phyloP scores from a whole-genome alignment of 1,140 invertebrate species.

The Oryctes rhinoceros region DNA sequence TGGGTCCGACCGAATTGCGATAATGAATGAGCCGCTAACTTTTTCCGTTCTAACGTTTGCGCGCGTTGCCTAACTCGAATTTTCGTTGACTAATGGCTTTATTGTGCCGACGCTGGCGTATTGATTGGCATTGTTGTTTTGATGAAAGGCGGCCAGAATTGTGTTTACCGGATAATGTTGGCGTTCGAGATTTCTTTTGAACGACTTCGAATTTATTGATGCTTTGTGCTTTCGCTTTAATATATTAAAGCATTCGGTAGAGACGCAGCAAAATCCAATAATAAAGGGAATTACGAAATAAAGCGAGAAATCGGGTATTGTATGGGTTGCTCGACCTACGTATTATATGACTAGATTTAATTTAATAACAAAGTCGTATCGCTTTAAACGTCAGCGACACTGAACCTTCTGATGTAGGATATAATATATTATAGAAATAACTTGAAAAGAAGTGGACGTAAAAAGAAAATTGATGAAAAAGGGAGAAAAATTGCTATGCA shows the following conservation, averaged over 20 bases:
- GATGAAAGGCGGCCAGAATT: slow-evolving; percentile 13
- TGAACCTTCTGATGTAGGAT: too few relatives aligned
- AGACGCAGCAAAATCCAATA: background rate
- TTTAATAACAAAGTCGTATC: too few relatives aligned
- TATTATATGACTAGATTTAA: too few relatives aligned
- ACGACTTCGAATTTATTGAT: background rate
- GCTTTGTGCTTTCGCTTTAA: slow-evolving; percentile 7
- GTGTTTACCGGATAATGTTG: slow-evolving; percentile 6
- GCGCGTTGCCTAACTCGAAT: background rate
- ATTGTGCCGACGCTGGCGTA: slow-evolving; percentile 16
- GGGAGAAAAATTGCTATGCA: too few relatives aligned
- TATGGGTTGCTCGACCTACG: too few relatives aligned
- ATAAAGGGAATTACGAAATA: background rate
- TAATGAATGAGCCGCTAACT: background rate
- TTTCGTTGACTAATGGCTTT: slow-evolving; percentile 3
- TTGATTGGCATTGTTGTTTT: slow-evolving; percentile 22
- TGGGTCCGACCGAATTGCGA: background rate
- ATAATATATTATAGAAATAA: too few relatives aligned
- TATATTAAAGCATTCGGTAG: background rate
- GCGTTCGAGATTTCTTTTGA: slow-evolving; percentile 5
- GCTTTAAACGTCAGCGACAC: too few relatives aligned
- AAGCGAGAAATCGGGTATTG: background rate
- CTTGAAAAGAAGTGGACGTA: too few relatives aligned
- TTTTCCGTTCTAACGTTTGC: background rate
- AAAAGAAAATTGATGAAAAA: too few relatives aligned